Conservation (phyloP, 2,797 vertebrate genomes). For the Capromys pilorides region DNA sequence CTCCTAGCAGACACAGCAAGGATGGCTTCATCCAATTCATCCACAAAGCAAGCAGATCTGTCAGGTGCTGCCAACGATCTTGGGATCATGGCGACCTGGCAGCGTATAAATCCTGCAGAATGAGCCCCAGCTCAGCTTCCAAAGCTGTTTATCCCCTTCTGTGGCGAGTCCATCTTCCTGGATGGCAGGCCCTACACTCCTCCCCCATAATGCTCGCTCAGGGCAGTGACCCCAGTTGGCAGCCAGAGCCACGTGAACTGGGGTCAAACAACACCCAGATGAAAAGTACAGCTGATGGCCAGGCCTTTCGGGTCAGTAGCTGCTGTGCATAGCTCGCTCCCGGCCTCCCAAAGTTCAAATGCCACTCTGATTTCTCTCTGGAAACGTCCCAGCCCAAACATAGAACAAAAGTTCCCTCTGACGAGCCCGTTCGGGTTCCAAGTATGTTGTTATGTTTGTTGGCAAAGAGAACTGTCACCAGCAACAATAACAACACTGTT, state of each 20-base stretch:
- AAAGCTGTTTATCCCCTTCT: constrained; percentile 11
- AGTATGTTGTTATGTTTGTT: constrained; percentile 84
- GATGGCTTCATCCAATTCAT: neutral
- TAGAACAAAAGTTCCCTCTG: constrained; percentile 84
- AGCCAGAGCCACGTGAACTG: neutral
- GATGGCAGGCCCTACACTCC: neutral
- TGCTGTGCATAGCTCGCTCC: constrained; percentile 56
- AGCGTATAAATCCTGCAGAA: neutral
- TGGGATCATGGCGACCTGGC: neutral
- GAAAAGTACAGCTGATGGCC: constrained; percentile 55
- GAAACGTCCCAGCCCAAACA: constrained; percentile 82
- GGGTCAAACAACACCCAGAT: constrained; percentile 41
- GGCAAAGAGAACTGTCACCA: constrained; percentile 78
- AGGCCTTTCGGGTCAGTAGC: constrained; percentile 70
- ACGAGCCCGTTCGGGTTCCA: constrained; percentile 78
- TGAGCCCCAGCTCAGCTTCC: neutral
- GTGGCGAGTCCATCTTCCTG: neutral
- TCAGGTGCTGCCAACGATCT: constrained; percentile 26
- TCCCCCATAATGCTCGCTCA: neutral
- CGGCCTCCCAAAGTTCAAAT: constrained; percentile 77
- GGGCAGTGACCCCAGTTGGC: constrained; percentile 70
- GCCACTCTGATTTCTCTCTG: constrained; percentile 81
- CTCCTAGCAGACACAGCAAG: neutral
- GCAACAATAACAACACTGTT: constrained; percentile 83
- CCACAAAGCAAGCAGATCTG: neutral